These are phyloP conservation scores for Calonectris borealis DNA, from an alignment of 2,113 vertebrate species.

Conservation along the genomic window DNA sequence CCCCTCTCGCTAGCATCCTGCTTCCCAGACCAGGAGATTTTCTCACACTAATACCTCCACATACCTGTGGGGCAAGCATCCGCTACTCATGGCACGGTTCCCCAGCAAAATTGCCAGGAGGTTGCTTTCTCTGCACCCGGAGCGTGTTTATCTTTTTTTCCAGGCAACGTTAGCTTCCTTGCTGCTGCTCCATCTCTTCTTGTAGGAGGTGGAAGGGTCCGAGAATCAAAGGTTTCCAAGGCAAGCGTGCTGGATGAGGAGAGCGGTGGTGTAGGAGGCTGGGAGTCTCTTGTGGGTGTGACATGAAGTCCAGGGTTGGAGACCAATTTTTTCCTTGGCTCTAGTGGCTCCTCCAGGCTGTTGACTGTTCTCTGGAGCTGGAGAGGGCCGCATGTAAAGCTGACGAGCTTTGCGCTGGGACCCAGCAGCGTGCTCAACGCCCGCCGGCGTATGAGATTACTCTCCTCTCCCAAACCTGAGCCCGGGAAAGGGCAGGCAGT, in stretches of 20 bases:
- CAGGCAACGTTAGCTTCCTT: not conserved
- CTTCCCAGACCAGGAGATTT: not conserved
- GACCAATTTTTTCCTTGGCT: not conserved
- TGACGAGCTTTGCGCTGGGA: not conserved
- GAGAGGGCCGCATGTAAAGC: not conserved
- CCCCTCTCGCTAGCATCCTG: not conserved
- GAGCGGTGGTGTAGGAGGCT: not conserved
- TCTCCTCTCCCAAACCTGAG: not conserved
- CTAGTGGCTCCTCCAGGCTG: not conserved
- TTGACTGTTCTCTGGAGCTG: not conserved
- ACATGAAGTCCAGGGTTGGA: not conserved
- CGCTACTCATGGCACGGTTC: not conserved
- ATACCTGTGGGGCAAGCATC: not conserved
- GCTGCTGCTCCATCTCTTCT: not conserved
- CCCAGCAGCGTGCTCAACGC: fast-evolving
- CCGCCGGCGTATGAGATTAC: fast-evolving
- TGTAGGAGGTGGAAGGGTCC: not conserved
- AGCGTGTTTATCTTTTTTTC: not conserved
- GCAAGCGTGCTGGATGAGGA: not conserved
- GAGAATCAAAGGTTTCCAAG: not conserved
- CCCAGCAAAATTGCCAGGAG: not conserved
- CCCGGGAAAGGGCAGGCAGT: not conserved
- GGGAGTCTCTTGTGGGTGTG: not conserved
- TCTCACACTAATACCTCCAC: not conserved
- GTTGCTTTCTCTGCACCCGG: not conserved